Conservation (phyloP, 1,140 invertebrate species). For the Glossosoma conforme region DNA sequence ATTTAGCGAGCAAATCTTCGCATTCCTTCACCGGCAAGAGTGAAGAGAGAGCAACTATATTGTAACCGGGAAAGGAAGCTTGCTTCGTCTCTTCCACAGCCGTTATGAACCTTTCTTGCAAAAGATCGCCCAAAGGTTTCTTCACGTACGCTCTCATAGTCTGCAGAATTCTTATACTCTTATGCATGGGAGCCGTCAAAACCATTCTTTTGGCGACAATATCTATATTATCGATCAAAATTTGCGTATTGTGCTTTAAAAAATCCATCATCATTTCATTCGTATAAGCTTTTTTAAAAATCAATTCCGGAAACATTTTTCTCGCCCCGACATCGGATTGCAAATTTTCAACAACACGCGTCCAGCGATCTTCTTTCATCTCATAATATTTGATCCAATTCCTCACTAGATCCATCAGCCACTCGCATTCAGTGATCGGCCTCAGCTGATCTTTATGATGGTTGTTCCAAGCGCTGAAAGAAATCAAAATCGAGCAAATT, state of each 20-base stretch:
- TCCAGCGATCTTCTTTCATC: neutral
- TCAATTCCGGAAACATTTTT: conserved; percentile 15
- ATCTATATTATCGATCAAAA: conserved; percentile 12
- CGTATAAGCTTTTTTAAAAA: conserved; percentile 7
- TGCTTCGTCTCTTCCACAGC: too few relatives aligned
- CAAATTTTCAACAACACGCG: neutral
- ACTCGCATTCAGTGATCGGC: neutral
- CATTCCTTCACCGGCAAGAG: conserved; percentile 8
- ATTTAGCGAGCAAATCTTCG: conserved; percentile 12
- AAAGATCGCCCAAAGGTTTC: conserved; percentile 15
- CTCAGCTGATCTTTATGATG: neutral
- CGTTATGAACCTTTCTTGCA: too few relatives aligned
- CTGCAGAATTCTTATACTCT: conserved; percentile 7
- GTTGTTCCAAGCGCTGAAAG: conserved; percentile 5
- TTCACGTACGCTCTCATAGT: conserved; percentile 15
- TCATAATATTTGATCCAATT: neutral
- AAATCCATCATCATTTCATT: conserved; percentile 1
- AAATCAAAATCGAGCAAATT: conserved; percentile 2
- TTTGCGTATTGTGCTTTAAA: conserved; percentile 10
- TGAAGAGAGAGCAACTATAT: conserved; percentile 9
- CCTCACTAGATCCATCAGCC: conserved; percentile 16
- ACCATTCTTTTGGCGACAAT: neutral
- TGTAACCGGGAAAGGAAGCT: too few relatives aligned
- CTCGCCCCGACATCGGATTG: conserved; percentile 10
- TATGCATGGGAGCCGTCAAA: neutral